Evolutionary conservation across 2,888 invertebrate species (phyloP).

Genomic region (Meghimatium bilineatum): DNA sequence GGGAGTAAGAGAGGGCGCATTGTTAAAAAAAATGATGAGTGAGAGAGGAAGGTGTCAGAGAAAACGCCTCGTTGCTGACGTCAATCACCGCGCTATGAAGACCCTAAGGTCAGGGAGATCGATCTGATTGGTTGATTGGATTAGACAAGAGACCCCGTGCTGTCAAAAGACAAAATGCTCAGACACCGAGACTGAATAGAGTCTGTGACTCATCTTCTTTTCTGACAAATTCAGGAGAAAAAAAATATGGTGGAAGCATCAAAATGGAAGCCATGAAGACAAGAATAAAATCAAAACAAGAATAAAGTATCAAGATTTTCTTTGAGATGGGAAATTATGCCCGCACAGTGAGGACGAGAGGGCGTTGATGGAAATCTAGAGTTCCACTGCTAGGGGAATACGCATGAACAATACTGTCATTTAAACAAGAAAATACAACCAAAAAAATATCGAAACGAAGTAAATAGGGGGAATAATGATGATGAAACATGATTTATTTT

Average conservation of each 20-base stretch:
- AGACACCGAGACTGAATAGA: not conserved
- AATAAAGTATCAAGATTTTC: not conserved
- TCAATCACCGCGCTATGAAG: conserved; percentile 17
- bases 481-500: not conserved
- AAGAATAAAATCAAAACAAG: not conserved
- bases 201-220: conserved; percentile 24
- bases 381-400: not conserved
- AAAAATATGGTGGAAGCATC: not conserved
- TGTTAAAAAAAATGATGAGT: not conserved
- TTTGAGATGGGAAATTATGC: conserved; percentile 1
- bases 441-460: not conserved
- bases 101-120: conserved; percentile 24
- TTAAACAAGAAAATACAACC: not conserved
- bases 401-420: not conserved
- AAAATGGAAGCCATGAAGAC: not conserved
- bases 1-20: not conserved
- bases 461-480: not conserved
- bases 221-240: not conserved
- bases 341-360: not conserved
- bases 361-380: not conserved
- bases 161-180: conserved; percentile 17
- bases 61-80: conserved; percentile 16
- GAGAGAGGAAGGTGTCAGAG: not conserved
- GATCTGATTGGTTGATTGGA: conserved; percentile 38
- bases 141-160: conserved; percentile 18